A percentile compares a stretch with the other conserved stretches of the same genome.
Evolutionary conservation across 1,140 invertebrate species (phyloP).

Genomic region (Drosophila sp.): DNA sequence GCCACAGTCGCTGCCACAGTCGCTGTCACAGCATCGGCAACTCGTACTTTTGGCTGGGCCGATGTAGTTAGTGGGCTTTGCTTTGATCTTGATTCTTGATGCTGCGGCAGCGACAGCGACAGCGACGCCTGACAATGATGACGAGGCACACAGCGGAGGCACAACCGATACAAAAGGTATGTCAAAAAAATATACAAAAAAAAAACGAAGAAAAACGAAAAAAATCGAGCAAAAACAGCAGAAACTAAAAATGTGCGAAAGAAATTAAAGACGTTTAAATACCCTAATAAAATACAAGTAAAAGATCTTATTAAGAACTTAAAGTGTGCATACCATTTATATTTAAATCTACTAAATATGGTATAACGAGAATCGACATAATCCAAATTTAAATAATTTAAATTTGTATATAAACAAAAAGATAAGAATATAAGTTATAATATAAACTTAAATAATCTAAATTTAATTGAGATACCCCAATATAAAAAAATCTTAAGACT

Average conservation of each 20-base stretch:
- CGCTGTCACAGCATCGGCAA: conserved; percentile 20
- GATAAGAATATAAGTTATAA: no score
- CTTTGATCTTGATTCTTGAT: conserved; percentile 81
- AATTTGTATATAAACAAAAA: no score
- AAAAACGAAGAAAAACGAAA: conserved; percentile 33
- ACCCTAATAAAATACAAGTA: conserved; percentile 9
- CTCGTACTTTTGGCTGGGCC: conserved; percentile 30
- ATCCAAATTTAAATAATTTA: no score
- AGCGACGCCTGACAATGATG: conserved; percentile 79
- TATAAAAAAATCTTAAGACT: no score
- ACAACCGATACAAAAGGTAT: conserved; percentile 69
- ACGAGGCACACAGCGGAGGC: conserved; percentile 60
- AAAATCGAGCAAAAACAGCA: conserved; percentile 34
- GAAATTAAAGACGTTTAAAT: neutral
- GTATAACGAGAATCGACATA: no score
- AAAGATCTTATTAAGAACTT: no score
- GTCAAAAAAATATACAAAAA: conserved; percentile 43
- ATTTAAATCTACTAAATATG: no score
- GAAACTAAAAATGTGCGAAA: conserved; percentile 37
- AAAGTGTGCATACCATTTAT: no score
- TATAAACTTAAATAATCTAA: no score
- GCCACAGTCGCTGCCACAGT: conserved; percentile 19
- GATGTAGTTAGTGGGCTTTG: conserved; percentile 80
- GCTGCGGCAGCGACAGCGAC: conserved; percentile 65
- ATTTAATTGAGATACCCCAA: no score